A percentile compares a stretch with the other conserved stretches of the same genome.
Conservation (phyloP, 1,140 invertebrate species). For the Aphelinus atriplicis region DNA sequence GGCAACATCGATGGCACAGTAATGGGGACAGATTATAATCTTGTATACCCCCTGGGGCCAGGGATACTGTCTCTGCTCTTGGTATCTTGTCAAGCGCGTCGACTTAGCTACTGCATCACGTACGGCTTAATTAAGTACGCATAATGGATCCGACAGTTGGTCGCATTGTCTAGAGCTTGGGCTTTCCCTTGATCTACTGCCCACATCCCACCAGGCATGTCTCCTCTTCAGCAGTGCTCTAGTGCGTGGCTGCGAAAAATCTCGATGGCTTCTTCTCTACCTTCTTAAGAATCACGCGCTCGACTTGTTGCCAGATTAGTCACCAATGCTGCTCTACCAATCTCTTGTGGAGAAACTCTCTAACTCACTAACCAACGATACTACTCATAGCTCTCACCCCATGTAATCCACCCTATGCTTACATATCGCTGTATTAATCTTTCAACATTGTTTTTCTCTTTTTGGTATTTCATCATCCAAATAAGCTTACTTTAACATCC, state of each 20-base stretch:
- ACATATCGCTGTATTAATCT: too few species aligned
- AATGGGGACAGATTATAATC: constrained; percentile 68
- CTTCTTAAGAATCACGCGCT: background rate
- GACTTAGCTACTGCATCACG: constrained; percentile 33
- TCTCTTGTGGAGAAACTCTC: background rate
- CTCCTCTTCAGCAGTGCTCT: too few species aligned
- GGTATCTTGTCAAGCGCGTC: constrained; percentile 58
- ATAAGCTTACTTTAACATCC: too few species aligned
- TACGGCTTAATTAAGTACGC: constrained; percentile 62
- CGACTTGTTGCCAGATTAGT: constrained; percentile 4
- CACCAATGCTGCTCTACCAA: constrained; percentile 8
- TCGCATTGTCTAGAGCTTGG: constrained; percentile 41
- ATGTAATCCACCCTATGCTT: too few species aligned
- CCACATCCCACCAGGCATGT: too few species aligned
- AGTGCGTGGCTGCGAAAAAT: background rate
- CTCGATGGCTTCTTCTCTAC: background rate
- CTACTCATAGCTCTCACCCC: too few species aligned
- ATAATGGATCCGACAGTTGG: constrained; percentile 65
- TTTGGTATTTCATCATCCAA: too few species aligned
- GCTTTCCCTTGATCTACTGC: too few species aligned
- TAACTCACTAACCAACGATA: too few species aligned
- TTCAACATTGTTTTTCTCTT: too few species aligned
- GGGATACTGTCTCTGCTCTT: constrained; percentile 37
- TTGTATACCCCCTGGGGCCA: constrained; percentile 63
- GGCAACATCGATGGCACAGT: constrained; percentile 64